Evolutionary conservation across 2,797 vertebrate species (phyloP).

Genomic region (Scarus forsteni): DNA sequence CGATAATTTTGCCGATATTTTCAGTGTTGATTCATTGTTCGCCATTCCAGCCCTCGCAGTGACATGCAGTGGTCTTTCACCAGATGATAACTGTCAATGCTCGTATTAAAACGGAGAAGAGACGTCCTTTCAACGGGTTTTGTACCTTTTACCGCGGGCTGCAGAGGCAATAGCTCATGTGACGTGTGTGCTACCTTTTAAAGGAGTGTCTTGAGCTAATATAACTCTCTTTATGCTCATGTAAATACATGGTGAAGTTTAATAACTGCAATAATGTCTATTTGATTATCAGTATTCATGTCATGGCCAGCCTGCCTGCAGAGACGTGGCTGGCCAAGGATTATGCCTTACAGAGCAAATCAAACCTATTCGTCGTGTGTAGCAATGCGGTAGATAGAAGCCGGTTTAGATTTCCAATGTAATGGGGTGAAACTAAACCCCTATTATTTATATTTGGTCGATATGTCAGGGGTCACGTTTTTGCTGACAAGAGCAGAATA

Average conservation of each 20-base stretch:
- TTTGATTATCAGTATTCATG: constrained; percentile 45
- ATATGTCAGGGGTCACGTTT: constrained; percentile 72
- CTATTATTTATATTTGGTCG: constrained; percentile 76
- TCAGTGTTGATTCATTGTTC: constrained; percentile 14
- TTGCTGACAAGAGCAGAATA: constrained; percentile 74
- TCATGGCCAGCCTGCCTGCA: constrained; percentile 20
- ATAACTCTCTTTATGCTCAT: background rate
- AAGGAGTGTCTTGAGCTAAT: background rate
- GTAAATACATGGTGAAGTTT: background rate
- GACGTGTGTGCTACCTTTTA: background rate
- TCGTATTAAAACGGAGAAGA: background rate
- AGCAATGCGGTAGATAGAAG: constrained; percentile 70
- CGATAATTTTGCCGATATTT: background rate
- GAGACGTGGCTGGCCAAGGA: constrained; percentile 5
- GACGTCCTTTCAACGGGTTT: background rate
- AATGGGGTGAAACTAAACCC: constrained; percentile 49
- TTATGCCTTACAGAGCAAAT: constrained; percentile 13
- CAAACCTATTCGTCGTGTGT: constrained; percentile 39
- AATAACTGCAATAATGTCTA: background rate
- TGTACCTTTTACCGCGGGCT: background rate
- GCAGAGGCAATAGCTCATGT: background rate
- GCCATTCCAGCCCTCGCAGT: constrained; percentile 14
- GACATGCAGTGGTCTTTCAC: constrained; percentile 8
- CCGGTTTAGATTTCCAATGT: constrained; percentile 59
- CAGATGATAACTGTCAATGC: background rate